Evolutionary conservation across 2,113 vertebrate genomes (phyloP).

Genomic region (Tylochromis polylepis): DNA sequence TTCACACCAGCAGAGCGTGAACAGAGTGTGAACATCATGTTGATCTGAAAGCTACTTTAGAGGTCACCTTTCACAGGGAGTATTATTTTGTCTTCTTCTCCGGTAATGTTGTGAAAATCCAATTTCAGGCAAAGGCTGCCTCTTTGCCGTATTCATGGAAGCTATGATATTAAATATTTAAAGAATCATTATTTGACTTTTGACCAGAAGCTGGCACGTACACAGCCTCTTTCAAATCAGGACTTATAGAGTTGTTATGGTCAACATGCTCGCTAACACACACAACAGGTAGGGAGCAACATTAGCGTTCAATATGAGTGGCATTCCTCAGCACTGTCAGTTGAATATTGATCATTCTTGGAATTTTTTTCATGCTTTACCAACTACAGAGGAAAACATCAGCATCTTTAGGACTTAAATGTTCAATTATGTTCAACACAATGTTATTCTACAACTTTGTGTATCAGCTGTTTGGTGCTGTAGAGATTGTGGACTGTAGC

Average conservation of each 20-base stretch:
- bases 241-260: not conserved
- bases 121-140: not conserved
- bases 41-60: not conserved
- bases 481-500: not conserved
- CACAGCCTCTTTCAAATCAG: not conserved
- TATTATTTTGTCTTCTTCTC: not conserved
- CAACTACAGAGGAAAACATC: not conserved
- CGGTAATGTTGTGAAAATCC: not conserved
- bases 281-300: not conserved
- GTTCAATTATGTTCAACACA: not conserved
- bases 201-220: not conserved
- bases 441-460: not conserved
- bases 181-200: not conserved
- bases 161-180: not conserved
- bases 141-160: not conserved
- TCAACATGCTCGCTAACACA: not conserved
- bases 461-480: not conserved
- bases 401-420: not conserved
- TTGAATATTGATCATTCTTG: not conserved
- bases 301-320: not conserved
- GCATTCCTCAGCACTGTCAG: not conserved
- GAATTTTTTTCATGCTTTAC: not conserved
- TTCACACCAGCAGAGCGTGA: not conserved
- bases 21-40: not conserved
- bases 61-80: not conserved